Evolutionary conservation across 1,140 invertebrate species (phyloP).

Genomic region (Phenacoccus solenopsis): DNA sequence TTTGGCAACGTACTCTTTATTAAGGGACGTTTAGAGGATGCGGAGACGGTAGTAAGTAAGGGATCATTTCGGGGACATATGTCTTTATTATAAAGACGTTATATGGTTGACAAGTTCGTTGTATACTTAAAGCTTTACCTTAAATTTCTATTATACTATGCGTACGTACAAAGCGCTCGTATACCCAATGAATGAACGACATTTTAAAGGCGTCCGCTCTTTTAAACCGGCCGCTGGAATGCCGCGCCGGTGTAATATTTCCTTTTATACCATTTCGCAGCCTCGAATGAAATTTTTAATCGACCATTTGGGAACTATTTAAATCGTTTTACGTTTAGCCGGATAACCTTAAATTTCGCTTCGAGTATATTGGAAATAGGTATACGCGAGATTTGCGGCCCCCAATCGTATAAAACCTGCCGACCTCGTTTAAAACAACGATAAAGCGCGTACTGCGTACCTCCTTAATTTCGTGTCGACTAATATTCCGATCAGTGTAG

Average conservation of each 20-base stretch:
- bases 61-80: too few relatives aligned
- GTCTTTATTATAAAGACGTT: background rate
- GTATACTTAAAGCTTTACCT: background rate
- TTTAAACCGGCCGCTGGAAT: too few relatives aligned
- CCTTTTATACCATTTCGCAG: background rate
- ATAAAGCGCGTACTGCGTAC: too few relatives aligned
- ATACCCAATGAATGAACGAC: background rate
- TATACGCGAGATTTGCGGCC: background rate
- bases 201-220: background rate
- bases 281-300: background rate
- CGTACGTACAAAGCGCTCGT: background rate
- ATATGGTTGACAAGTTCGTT: background rate
- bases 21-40: too few relatives aligned
- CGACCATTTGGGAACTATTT: background rate
- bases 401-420: background rate
- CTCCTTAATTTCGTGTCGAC: too few relatives aligned
- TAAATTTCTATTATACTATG: background rate
- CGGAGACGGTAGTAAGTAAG: too few relatives aligned
- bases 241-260: too few relatives aligned
- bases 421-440: too few relatives aligned
- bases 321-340: background rate
- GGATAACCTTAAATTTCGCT: background rate
- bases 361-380: too few relatives aligned
- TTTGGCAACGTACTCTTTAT: too few relatives aligned
- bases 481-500: background rate